Base-by-base conservation (phyloP, 2,797 vertebrate species). In the Cyclura pinguis region DNA sequence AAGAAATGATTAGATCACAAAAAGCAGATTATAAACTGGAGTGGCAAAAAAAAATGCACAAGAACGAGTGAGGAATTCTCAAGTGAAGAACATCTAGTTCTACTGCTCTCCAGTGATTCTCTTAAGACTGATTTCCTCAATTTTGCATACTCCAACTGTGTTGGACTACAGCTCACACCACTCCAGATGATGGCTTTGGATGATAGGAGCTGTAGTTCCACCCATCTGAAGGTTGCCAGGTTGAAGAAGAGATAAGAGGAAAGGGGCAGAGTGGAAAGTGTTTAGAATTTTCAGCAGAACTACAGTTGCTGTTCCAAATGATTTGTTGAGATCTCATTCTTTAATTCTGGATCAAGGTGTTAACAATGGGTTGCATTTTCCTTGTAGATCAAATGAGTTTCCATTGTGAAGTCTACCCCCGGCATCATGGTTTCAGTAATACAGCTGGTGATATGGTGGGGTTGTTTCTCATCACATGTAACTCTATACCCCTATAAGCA, bases 1-100 rank as follows among this genome's bases (percentile, higher is more conserved):
- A 78, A 77, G 42, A 55, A 87, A 83, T 84, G 89, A 89, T 77
- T 90, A 55, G 57, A 87, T 84, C 57, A n/a, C 72, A 83, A 84
- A 90, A 32, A 73, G 29, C 24, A 50, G 59, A 42, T 89, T 92
- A 27, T 93, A 87, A 52, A 92, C 86, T 85, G 52, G 78, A 6
- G 27, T 74, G 9, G 35, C 16, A 12, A 47, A 47, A 47, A 59
- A 86, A 90, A 77, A 83, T 77, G 4, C 22, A 64, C 6, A 32
- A 78, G 38, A 74, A 86, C 4, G 22, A 73, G 38, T 62, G 16
- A 67, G 27, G n/a, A 69, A 74, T 52, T 90, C 72, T 90, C 10
- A 42, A 32, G 24, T 20, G 55, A 86, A 82, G 32, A 50, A 38
- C 9, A 47, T 47, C 35, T 69, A 29, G 67, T 32, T 69, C 29